Evolutionary conservation across 2,797 vertebrate species (phyloP).

Genomic region (Anguilla anguilla): DNA sequence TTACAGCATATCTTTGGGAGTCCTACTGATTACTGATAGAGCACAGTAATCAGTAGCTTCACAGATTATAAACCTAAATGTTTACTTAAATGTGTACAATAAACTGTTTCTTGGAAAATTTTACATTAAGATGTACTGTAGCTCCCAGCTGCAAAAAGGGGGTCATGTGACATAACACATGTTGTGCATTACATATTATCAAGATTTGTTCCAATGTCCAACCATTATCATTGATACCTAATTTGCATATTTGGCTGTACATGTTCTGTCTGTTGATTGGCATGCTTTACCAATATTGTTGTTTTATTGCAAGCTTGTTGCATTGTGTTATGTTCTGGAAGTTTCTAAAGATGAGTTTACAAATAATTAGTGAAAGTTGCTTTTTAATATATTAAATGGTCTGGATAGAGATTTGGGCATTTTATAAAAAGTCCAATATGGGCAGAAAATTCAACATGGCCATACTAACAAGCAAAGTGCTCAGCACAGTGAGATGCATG

Average conservation of each 20-base stretch:
- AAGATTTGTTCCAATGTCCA: too few species aligned
- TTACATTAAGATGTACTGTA: too few species aligned
- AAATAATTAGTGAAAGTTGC: background rate
- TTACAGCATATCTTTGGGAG: too few species aligned
- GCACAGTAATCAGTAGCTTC: too few species aligned
- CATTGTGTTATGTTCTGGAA: background rate
- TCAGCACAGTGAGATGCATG: background rate
- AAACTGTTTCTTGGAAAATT: too few species aligned
- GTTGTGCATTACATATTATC: background rate
- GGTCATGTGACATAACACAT: too few species aligned
- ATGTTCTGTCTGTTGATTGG: background rate
- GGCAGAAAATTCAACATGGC: background rate
- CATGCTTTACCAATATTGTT: background rate
- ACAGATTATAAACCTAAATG: too few species aligned
- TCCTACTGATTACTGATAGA: too few species aligned
- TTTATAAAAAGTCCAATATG: background rate
- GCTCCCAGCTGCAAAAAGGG: too few species aligned
- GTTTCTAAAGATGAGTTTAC: background rate
- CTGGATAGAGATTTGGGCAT: background rate
- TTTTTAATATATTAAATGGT: background rate
- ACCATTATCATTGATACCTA: too few species aligned
- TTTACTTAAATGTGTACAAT: too few species aligned
- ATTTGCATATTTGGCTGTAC: too few species aligned
- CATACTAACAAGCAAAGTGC: background rate
- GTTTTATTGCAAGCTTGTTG: background rate